These are phyloP conservation scores for Delichon dasypus DNA, from an alignment of 2,797 vertebrate genomes.

Conservation along the genomic window DNA sequence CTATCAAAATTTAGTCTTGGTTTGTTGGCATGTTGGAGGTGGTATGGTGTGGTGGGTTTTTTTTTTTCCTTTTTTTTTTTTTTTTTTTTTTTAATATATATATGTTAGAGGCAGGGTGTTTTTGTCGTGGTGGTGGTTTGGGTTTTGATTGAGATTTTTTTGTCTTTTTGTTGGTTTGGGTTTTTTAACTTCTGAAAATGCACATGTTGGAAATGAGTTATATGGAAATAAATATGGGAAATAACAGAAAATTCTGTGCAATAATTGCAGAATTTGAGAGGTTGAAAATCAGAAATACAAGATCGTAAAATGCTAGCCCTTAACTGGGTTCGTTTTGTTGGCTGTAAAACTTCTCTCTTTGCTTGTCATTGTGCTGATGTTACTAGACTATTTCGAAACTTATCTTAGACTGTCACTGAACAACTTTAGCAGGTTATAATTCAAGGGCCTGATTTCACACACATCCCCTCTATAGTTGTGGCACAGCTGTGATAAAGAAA, in stretches of 20 bases:
- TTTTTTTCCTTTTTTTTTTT: not conserved
- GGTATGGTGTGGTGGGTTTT: too few species aligned
- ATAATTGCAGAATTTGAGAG: not conserved
- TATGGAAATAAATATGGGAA: not conserved
- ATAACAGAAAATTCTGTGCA: not conserved
- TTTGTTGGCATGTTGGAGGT: not conserved
- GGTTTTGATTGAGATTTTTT: not conserved
- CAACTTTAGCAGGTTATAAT: not conserved
- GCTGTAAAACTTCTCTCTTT: not conserved
- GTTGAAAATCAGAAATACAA: not conserved
- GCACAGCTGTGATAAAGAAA: not conserved
- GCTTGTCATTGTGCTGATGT: not conserved
- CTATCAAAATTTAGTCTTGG: not conserved
- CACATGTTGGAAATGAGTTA: not conserved
- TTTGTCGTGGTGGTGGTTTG: not conserved
- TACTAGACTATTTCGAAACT: not conserved
- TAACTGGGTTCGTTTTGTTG: not conserved
- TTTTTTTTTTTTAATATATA: not conserved
- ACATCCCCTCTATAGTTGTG: not conserved
- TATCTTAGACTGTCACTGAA: not conserved
- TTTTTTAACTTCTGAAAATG: not conserved
- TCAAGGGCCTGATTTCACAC: not conserved
- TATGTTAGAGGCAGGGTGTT: not conserved
- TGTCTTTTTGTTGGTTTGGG: not conserved
- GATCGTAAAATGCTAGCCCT: not conserved